A percentile compares a stretch with the other conserved stretches of the same genome.
phyloP scores from a whole-genome alignment of 92 coral and sea anemone genomes.

The Diadumene lineata region DNA sequence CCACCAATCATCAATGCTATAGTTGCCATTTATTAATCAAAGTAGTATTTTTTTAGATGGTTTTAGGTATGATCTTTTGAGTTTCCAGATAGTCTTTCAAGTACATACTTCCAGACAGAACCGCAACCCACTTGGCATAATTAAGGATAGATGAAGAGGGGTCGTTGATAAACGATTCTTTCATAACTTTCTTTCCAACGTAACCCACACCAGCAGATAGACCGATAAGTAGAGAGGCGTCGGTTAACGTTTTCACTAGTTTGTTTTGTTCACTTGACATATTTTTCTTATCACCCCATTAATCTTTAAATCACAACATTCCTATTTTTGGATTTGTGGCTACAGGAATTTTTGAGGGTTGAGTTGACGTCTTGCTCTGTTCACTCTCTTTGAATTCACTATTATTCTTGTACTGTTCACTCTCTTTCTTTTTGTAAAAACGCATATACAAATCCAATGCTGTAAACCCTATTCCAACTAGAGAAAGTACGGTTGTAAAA shows the following conservation, averaged over 20 bases:
- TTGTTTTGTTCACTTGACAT: slow-evolving; percentile 53
- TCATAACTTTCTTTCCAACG: slow-evolving; percentile 47
- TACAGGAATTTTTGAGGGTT: slow-evolving; percentile 7
- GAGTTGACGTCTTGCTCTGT: too few relatives aligned
- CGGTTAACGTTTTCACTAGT: slow-evolving; percentile 45
- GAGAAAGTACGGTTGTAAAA: slow-evolving; percentile 50
- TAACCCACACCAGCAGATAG: slow-evolving; percentile 45
- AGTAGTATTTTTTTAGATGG: slow-evolving; percentile 22
- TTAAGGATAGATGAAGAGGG: slow-evolving; percentile 45
- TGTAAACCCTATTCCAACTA: slow-evolving; percentile 60
- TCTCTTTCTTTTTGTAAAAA: slow-evolving; percentile 24
- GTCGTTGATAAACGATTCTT: slow-evolving; percentile 47
- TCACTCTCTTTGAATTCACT: too few relatives aligned
- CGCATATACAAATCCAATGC: slow-evolving; percentile 54
- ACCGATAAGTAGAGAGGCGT: slow-evolving; percentile 41
- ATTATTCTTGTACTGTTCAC: not conserved
- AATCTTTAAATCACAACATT: slow-evolving; percentile 39
- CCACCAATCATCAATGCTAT: slow-evolving; percentile 59
- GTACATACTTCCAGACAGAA: slow-evolving; percentile 33
- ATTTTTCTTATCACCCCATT: not conserved
- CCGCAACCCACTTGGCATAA: slow-evolving; percentile 59
- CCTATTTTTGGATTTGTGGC: slow-evolving; percentile 50
- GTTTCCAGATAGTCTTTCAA: slow-evolving; percentile 55
- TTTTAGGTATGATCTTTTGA: slow-evolving; percentile 52
- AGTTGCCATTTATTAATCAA: slow-evolving; percentile 36